Percentiles rank a stretch among this genome's conserved stretches.
These are phyloP conservation scores for Eueremaeus valkanovi DNA, from an alignment of 2,888 invertebrate species.

Conservation along the genomic window DNA sequence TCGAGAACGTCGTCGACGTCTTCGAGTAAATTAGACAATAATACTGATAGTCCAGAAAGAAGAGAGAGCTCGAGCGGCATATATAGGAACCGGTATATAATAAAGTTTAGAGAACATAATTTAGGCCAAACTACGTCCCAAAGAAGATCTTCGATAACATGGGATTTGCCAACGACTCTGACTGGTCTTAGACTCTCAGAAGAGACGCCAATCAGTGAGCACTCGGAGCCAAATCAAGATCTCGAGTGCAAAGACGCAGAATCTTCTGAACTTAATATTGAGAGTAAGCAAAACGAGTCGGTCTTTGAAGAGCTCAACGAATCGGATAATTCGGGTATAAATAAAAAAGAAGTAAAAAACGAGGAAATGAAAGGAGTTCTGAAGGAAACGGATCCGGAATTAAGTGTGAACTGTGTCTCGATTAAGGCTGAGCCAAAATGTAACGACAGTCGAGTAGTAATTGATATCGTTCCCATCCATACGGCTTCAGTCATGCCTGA, in stretches of 20 bases:
- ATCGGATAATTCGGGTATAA: background rate
- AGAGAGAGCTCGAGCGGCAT: constrained; percentile 19
- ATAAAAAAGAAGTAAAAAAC: constrained; percentile 11
- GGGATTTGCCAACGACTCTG: constrained; percentile 33
- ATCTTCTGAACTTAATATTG: background rate
- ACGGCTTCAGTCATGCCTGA: constrained; percentile 7
- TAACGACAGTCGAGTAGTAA: constrained; percentile 4
- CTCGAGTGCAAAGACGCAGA: background rate
- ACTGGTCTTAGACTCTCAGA: background rate
- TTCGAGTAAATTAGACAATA: background rate
- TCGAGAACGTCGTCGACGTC: constrained; percentile 2
- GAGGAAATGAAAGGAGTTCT: background rate
- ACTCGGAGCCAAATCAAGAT: background rate
- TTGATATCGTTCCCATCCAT: constrained; percentile 21
- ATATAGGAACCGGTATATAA: constrained; percentile 39
- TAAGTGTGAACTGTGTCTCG: background rate
- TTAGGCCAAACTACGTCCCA: background rate
- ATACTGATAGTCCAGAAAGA: background rate
- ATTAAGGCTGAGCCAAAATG: background rate
- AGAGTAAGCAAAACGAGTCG: background rate
- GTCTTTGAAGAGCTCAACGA: background rate
- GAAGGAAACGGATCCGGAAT: background rate
- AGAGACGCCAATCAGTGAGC: constrained; percentile 8
- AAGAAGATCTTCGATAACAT: constrained; percentile 38
- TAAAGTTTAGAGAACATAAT: constrained; percentile 42